Evolutionary conservation across 2,113 vertebrate genomes (phyloP).

Genomic region (Forbesichthys agassizii): DNA sequence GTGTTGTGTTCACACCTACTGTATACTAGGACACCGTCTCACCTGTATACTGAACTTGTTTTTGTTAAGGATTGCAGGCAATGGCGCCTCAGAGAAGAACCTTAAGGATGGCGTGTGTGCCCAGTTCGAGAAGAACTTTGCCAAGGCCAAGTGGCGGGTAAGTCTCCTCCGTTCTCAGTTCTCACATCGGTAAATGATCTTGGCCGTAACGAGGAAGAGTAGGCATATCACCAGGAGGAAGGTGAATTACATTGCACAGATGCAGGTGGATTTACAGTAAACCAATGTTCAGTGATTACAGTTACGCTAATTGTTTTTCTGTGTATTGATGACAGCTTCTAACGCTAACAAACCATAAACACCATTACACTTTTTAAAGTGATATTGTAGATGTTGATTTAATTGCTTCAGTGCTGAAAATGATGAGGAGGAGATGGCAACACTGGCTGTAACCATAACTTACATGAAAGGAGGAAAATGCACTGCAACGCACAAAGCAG

Average conservation of each 20-base stretch:
- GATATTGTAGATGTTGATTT: conserved; percentile 6
- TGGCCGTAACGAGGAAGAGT: conserved; percentile 7
- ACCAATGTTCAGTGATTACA: neutral
- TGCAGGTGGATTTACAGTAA: neutral
- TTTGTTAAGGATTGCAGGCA: conserved; percentile 81
- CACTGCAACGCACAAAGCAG: conserved; percentile 39
- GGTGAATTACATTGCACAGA: neutral
- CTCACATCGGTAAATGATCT: neutral
- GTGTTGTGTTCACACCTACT: conserved; percentile 1
- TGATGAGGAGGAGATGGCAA: conserved; percentile 39
- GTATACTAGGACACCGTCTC: neutral
- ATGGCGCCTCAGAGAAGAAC: conserved; percentile 84
- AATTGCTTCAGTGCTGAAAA: conserved; percentile 14
- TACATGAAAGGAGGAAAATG: conserved; percentile 18
- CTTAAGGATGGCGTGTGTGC: conserved; percentile 85
- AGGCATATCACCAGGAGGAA: neutral
- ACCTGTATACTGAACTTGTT: conserved; percentile 21
- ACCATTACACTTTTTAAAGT: conserved; percentile 7
- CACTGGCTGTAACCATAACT: conserved; percentile 10
- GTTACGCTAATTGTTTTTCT: conserved; percentile 1
- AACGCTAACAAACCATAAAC: neutral
- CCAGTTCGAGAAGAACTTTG: conserved; percentile 88
- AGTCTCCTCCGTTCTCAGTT: conserved; percentile 26
- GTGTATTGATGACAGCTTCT: conserved; percentile 11
- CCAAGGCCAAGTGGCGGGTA: conserved; percentile 88